phyloP scores from a whole-genome alignment of 2,888 invertebrate genomes.

The Tenthredo notha region DNA sequence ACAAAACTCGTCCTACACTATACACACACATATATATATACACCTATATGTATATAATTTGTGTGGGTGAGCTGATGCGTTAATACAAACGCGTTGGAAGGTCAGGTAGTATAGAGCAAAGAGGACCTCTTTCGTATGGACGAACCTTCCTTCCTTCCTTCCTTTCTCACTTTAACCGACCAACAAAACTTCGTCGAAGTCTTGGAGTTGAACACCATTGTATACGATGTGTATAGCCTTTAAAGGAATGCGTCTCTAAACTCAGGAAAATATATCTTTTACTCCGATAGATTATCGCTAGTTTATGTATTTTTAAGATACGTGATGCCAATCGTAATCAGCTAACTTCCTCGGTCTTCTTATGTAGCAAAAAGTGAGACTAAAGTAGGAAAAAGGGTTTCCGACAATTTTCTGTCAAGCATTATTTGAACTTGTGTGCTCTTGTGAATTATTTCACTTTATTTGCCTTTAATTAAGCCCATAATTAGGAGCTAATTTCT shows the following conservation, averaged over 20 bases:
- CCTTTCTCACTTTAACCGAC: not conserved
- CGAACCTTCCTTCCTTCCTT: not conserved
- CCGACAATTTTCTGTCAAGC: not conserved
- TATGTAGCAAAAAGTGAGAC: not conserved
- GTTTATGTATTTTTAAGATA: not conserved
- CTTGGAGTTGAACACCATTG: not conserved
- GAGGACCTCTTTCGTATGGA: conserved; percentile 10
- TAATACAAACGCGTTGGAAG: not conserved
- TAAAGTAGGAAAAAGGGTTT: not conserved
- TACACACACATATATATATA: not conserved
- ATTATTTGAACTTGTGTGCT: not conserved
- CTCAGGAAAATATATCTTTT: not conserved
- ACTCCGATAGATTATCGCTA: not conserved
- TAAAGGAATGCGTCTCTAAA: conserved; percentile 7
- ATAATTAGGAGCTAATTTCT: conserved; percentile 16
- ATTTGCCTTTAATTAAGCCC: conserved; percentile 25
- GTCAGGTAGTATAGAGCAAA: conserved; percentile 3
- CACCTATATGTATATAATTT: not conserved
- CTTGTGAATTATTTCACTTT: not conserved
- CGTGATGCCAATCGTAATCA: not conserved
- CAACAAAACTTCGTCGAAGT: not conserved
- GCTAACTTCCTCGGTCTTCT: not conserved
- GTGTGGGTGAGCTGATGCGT: not conserved
- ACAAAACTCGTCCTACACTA: conserved; percentile 1
- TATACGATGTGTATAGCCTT: not conserved